phyloP scores from a whole-genome alignment of 2,888 invertebrate genomes.

The Cenopis cana region DNA sequence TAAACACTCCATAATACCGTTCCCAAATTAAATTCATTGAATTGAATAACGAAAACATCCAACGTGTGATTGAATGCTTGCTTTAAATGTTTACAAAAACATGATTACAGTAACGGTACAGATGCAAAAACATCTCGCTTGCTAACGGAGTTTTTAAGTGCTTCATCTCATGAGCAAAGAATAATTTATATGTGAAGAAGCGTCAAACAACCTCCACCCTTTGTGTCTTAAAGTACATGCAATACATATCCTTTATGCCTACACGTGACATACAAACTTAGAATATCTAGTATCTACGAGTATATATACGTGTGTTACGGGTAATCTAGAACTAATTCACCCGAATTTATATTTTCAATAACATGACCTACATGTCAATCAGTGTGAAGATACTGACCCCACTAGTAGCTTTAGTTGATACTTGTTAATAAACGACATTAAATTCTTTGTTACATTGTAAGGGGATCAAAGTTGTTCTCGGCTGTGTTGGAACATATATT shows the following conservation, averaged over 20 bases:
- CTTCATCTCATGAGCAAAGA: slow-evolving; percentile 20
- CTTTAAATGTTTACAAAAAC: slow-evolving; percentile 38
- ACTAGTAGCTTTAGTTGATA: background rate
- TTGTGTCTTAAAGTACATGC: background rate
- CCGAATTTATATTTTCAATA: too few species aligned
- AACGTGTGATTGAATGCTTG: slow-evolving; percentile 30
- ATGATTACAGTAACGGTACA: slow-evolving; percentile 32
- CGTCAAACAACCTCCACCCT: background rate
- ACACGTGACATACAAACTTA: too few species aligned
- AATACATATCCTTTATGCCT: too few species aligned
- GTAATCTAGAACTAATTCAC: too few species aligned
- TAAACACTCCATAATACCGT: background rate
- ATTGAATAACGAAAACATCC: slow-evolving; percentile 17
- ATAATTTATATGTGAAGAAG: background rate
- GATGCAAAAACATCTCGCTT: slow-evolving; percentile 30
- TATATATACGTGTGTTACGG: too few species aligned
- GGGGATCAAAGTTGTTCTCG: too few species aligned
- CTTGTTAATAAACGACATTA: background rate
- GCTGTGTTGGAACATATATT: too few species aligned
- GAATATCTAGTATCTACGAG: too few species aligned
- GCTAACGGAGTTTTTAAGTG: slow-evolving; percentile 35
- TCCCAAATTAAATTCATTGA: slow-evolving; percentile 8
- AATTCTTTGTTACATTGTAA: background rate
- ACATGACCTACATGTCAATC: background rate
- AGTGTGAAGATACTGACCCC: background rate